Evolutionary conservation across 2,113 vertebrate genomes (phyloP).

Genomic region (Formicarius rufipectus): DNA sequence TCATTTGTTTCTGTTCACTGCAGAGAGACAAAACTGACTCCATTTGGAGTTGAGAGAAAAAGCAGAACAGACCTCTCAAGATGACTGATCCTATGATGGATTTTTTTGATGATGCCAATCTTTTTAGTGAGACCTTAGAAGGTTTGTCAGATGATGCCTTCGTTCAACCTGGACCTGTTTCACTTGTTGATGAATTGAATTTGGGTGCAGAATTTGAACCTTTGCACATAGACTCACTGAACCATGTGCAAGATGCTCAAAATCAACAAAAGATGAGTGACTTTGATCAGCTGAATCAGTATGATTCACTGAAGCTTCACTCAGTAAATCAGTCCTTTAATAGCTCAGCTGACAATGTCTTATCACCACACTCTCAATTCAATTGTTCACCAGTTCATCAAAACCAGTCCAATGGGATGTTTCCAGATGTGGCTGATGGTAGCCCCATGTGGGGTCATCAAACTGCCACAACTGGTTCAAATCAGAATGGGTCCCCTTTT

Average conservation of each 20-base stretch:
- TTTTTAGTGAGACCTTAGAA: conserved; percentile 93
- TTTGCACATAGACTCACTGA: conserved; percentile 87
- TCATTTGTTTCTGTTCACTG: conserved; percentile 55
- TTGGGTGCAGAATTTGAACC: conserved; percentile 93
- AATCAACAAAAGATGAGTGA: conserved; percentile 79
- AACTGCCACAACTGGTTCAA: conserved; percentile 74
- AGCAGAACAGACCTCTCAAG: conserved; percentile 68
- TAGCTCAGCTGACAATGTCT: conserved; percentile 77
- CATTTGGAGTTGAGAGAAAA: conserved; percentile 65
- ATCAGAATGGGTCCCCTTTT: conserved; percentile 83
- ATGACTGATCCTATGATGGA: conserved; percentile 93
- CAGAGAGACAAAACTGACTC: conserved; percentile 62
- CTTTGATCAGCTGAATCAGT: conserved; percentile 89
- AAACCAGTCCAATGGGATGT: conserved; percentile 89
- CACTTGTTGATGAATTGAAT: conserved; percentile 94
- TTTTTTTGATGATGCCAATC: conserved; percentile 94
- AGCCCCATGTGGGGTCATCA: conserved; percentile 97
- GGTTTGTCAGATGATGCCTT: conserved; percentile 91
- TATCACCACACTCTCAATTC: conserved; percentile 88
- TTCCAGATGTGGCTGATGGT: conserved; percentile 85
- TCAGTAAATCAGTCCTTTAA: conserved; percentile 83
- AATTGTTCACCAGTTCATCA: conserved; percentile 82
- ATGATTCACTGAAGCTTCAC: conserved; percentile 85
- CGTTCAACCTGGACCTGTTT: conserved; percentile 85
- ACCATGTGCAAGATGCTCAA: conserved; percentile 83